phyloP scores from a whole-genome alignment of 2,797 vertebrate genomes.

The Eleutherodactylus coqui region DNA sequence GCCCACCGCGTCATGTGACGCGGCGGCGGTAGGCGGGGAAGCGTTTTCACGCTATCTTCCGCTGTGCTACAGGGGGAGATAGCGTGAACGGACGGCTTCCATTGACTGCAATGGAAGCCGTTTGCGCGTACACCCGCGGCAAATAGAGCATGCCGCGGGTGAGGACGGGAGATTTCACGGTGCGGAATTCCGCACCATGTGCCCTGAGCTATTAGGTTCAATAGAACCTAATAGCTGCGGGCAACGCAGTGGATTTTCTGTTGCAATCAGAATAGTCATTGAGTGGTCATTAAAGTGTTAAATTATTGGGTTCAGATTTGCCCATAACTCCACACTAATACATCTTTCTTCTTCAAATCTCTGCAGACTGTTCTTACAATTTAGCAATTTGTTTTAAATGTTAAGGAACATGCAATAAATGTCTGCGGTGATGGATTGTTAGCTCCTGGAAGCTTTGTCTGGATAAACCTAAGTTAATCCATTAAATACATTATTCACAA shows the following conservation, averaged over 20 bases:
- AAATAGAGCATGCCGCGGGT: too few species aligned
- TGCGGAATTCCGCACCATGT: too few species aligned
- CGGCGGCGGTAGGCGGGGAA: too few species aligned
- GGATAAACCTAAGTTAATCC: slow-evolving; percentile 7
- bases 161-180: too few species aligned
- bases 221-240: too few species aligned
- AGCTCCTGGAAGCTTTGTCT: slow-evolving; percentile 12
- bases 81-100: too few species aligned
- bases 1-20: too few species aligned
- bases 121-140: too few species aligned
- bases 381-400: slow-evolving; percentile 33
- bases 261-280: background rate
- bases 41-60: too few species aligned
- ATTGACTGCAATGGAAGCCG: too few species aligned
- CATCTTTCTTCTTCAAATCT: background rate
- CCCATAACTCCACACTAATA: slow-evolving; percentile 2
- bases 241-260: background rate
- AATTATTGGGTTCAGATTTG: background rate
- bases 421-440: slow-evolving; percentile 21
- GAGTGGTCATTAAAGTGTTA: background rate
- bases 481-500: slow-evolving; percentile 22
- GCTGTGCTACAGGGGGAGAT: too few species aligned
- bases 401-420: slow-evolving; percentile 39
- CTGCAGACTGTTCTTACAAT: slow-evolving; percentile 27
- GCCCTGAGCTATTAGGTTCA: too few species aligned